Base-by-base conservation (phyloP, 92 coral and sea anemone genomes). In the Pocillopora grandis region DNA sequence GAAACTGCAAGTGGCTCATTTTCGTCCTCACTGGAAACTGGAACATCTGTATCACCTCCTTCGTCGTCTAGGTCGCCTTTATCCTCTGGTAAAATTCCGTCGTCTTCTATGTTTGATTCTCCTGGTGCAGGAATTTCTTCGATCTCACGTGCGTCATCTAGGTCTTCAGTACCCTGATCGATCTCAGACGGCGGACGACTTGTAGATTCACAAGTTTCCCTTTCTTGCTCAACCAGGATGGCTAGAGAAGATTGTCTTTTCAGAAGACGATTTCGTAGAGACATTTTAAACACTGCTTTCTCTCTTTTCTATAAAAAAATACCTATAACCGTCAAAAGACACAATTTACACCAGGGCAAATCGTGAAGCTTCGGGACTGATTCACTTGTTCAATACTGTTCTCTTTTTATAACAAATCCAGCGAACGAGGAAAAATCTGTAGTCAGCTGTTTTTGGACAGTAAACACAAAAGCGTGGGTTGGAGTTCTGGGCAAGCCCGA, bases 161-260 rank as follows among this genome's bases (percentile, higher is more conserved):
- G 52, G 5, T 42, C 87, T 81, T 89, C 92, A 42, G 74, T 72
- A 16, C 73, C 74, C 20, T 65, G 77, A 31, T 86, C 90, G 31
- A 27, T 55, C 52, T 77, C 83, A 20, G 80, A 84, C 35, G 84
- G 69, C 23, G 88, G 81, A 59, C 82, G 81, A 56, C 82, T 84
- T 15, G 76, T 68, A 19, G 81, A 76, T 84, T 84, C 84, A 42
- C 90, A 87, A 62, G 84, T 86, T 48, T 84, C 75, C 60, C 92
- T 82, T 68, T 94, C 98, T 37, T 85, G 93, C 75, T 94, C 88
- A 15, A 94, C 87, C 31, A 94, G 75, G 15, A 89, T 86, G 33
- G 95, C 91, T 75, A 94, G 60, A 62, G 98, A 91, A 49, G 98
- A 94, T 87, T 81, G 93, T 68, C 87, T 85, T 75, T 86, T 91